Percentiles rank a stretch among this genome's conserved stretches.
Evolutionary conservation across 1,140 invertebrate genomes (phyloP).

Genomic region (Cephus cinctus): DNA sequence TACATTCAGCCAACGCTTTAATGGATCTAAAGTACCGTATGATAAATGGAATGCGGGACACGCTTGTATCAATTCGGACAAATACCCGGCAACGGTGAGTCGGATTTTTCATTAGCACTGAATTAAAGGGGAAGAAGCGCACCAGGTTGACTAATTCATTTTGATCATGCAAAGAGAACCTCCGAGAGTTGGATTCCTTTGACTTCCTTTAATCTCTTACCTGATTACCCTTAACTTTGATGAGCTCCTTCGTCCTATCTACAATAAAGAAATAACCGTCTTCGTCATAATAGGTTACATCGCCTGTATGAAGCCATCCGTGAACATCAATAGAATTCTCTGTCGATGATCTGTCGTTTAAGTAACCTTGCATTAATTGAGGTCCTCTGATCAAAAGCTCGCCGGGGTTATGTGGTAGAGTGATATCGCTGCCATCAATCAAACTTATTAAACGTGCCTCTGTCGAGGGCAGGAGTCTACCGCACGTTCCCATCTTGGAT

Average conservation of each 20-base stretch:
- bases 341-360: conserved; percentile 65
- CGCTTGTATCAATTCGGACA: too few species aligned
- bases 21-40: too few species aligned
- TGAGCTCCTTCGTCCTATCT: conserved; percentile 83
- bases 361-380: conserved; percentile 72
- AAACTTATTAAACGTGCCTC: conserved; percentile 64
- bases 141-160: too few species aligned
- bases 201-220: conserved; percentile 45
- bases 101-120: too few species aligned
- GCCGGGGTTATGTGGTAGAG: conserved; percentile 62
- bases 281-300: conserved; percentile 74
- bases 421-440: conserved; percentile 48
- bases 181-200: too few species aligned
- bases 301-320: conserved; percentile 80
- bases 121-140: too few species aligned
- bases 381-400: conserved; percentile 70
- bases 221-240: conserved; percentile 88
- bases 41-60: too few species aligned
- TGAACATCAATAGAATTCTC: conserved; percentile 64
- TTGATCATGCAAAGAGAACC: too few species aligned
- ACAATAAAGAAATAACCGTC: conserved; percentile 74
- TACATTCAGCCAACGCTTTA: too few species aligned
- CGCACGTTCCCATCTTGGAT: conserved; percentile 67
- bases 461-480: conserved; percentile 67
- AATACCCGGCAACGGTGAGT: too few species aligned